Base-by-base conservation (phyloP, 23 tunicate genomes). In the Trididemnum clinides region DNA sequence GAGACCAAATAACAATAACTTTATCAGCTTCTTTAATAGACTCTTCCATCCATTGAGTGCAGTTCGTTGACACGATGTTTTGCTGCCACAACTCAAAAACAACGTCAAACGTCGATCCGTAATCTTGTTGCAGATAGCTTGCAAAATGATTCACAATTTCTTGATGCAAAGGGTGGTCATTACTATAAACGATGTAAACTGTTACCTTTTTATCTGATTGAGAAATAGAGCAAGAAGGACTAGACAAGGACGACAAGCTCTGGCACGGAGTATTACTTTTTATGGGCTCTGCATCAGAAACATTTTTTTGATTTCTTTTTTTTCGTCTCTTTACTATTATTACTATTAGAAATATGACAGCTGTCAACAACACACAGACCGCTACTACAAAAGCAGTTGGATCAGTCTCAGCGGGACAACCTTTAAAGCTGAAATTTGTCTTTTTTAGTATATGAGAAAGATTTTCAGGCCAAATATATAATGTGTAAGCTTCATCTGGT, bases 1-100 rank as follows among this genome's bases (percentile, higher is more conserved):
- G 64, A 4, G 87, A 83, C 87, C 87, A 83, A 39, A 83, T 44
- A 1, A 83, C 78, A 37, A 83, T 25, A 21, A 83, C 64, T 39
- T 83, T 83, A 27, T 83, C 87, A 44, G 79, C 87, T 66, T 39
- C 26, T 36, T 38, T 7, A 36, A 66, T 37, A 12, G 72, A 27
- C 28, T 83, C 39, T 37, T 66, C 49, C 79, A 83, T 39, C 87
- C 87, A 83, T 26, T 38, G 33, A 23, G 62, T 22, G 6, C 10
- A 1, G 57, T 39, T 44, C 21, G 6, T 19, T 38, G 33, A 69
- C 4, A 69, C 39, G 25, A 6, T 36, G 4, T 22, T 5, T 39
- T 83, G 64, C 7, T 83, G 79, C 74, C 74, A 83, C 30, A 83
- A 34, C 37, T 83, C 78, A 83, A 65, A 66, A 6, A 27, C 34